A percentile compares a stretch with the other conserved stretches of the same genome.
Evolutionary conservation across 2,888 invertebrate genomes (phyloP).

Genomic region (Rhagonycha fulva): DNA sequence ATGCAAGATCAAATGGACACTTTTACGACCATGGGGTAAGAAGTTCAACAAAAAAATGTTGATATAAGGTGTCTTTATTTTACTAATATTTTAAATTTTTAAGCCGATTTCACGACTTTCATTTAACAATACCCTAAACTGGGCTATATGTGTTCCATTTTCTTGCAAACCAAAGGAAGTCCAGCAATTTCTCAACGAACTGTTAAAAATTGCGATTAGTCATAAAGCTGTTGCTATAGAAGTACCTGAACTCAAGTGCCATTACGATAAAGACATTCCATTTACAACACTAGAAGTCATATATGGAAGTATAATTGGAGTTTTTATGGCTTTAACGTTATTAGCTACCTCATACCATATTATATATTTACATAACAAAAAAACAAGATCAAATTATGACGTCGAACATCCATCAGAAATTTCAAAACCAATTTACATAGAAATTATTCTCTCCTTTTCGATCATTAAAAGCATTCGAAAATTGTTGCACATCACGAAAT

Average conservation of each 20-base stretch:
- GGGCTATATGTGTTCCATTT: constrained; percentile 69
- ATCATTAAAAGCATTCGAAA: constrained; percentile 63
- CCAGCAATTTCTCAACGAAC: constrained; percentile 55
- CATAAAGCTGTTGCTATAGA: constrained; percentile 38
- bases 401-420: constrained; percentile 28
- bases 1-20: constrained; percentile 4
- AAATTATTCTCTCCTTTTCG: constrained; percentile 60
- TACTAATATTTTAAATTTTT: neutral
- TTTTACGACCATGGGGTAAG: constrained; percentile 11
- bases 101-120: constrained; percentile 34
- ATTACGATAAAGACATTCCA: constrained; percentile 33
- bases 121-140: constrained; percentile 55
- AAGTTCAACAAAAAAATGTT: neutral
- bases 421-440: constrained; percentile 30
- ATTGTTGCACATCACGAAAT: constrained; percentile 61
- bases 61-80: neutral
- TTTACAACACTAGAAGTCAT: constrained; percentile 51
- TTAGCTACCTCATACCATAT: constrained; percentile 43
- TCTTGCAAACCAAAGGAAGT: constrained; percentile 61
- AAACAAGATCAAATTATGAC: constrained; percentile 36
- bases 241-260: constrained; percentile 41
- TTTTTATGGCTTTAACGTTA: constrained; percentile 39
- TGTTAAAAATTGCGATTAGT: constrained; percentile 40
- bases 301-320: constrained; percentile 31
- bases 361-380: constrained; percentile 36